A percentile compares a stretch with the other conserved stretches of the same genome.
Conservation (phyloP, 2,888 invertebrate genomes). For the Micoletzkya japonica region DNA sequence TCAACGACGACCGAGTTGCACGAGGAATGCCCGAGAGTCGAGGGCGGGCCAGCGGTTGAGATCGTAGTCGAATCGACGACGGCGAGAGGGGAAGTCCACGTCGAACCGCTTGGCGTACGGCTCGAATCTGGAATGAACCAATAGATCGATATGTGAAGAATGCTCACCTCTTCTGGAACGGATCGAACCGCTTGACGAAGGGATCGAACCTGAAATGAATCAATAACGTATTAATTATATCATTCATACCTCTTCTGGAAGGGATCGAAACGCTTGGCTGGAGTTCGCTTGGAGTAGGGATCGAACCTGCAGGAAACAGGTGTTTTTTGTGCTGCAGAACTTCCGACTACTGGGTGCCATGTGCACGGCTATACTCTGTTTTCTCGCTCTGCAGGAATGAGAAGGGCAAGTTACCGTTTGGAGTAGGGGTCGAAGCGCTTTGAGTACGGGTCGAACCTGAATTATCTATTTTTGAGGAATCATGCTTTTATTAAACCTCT, state of each 20-base stretch:
- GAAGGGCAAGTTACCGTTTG: too few relatives aligned
- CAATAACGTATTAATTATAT: background rate
- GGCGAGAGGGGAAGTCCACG: background rate
- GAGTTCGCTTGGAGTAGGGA: slow-evolving; percentile 5
- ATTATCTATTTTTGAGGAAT: too few relatives aligned
- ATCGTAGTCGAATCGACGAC: slow-evolving; percentile 1
- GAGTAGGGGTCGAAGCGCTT: too few relatives aligned
- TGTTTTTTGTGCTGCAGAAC: too few relatives aligned
- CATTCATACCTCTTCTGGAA: slow-evolving; percentile 1
- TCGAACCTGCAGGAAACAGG: too few relatives aligned
- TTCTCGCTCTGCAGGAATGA: too few relatives aligned
- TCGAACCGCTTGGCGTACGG: slow-evolving; percentile 33
- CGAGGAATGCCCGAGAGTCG: slow-evolving; percentile 24
- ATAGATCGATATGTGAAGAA: background rate
- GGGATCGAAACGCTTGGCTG: slow-evolving; percentile 28
- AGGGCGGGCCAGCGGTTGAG: background rate
- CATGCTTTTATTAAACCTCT: too few relatives aligned
- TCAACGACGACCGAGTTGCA: slow-evolving; percentile 10
- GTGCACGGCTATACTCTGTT: too few relatives aligned
- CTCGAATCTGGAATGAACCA: slow-evolving; percentile 17
- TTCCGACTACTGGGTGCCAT: too few relatives aligned
- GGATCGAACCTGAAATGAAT: slow-evolving; percentile 30
- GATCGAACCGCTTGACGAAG: background rate
- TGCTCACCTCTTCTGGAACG: background rate
- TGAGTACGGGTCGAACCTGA: too few relatives aligned